phyloP scores from a whole-genome alignment of 1,140 invertebrate genomes.

The Cataglyphis hispanica region DNA sequence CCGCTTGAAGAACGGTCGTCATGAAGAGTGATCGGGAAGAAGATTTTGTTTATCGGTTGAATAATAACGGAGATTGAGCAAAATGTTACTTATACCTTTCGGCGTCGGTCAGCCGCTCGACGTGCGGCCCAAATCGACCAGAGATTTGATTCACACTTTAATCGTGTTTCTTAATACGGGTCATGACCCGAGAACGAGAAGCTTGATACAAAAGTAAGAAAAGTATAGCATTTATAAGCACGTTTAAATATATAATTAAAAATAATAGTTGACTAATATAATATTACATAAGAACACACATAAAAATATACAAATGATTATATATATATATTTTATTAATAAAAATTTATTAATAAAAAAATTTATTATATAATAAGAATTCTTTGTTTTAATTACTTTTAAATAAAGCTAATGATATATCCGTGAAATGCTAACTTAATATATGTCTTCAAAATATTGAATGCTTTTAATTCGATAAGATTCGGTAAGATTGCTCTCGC shows the following conservation, averaged over 20 bases:
- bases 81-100: conserved; percentile 51
- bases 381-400: background rate
- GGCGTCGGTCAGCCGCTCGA: background rate
- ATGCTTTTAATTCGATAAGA: background rate
- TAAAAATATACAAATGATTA: background rate
- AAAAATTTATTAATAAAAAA: no score
- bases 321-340: background rate
- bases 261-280: background rate
- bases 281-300: no score
- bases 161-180: conserved; percentile 26
- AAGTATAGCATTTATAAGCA: background rate
- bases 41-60: conserved; percentile 24
- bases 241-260: conserved; percentile 20
- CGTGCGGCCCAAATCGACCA: conserved; percentile 22
- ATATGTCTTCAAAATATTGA: background rate
- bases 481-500: background rate
- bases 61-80: conserved; percentile 49
- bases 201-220: background rate
- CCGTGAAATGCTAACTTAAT: background rate
- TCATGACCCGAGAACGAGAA: conserved; percentile 18
- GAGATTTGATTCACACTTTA: conserved; percentile 42
- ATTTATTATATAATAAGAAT: no score
- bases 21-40: conserved; percentile 39
- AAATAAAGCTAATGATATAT: background rate
- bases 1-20: background rate